Conservation (phyloP, 2,113 vertebrate genomes). For the Plecotus auritus region DNA sequence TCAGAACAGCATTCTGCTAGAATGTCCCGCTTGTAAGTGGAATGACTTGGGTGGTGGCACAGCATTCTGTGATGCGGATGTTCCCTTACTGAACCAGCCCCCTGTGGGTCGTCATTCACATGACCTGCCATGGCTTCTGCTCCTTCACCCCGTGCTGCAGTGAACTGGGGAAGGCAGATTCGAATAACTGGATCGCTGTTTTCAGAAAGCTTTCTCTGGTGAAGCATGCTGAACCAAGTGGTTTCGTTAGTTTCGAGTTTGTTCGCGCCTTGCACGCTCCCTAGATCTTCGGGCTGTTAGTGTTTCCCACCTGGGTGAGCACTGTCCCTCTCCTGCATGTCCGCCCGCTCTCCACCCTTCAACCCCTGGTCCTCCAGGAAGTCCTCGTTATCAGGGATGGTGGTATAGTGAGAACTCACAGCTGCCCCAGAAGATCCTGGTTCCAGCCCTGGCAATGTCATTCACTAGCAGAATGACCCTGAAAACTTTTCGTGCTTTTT, state of each 20-base stretch:
- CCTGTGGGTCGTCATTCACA: background rate
- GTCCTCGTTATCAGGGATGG: no score
- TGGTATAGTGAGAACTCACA: fast-evolving
- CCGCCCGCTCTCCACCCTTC: background rate
- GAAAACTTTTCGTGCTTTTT: background rate
- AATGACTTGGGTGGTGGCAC: background rate
- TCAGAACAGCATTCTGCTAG: background rate
- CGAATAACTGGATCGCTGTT: background rate
- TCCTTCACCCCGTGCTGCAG: background rate
- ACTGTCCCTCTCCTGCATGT: background rate
- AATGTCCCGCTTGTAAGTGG: background rate
- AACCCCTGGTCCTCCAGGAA: background rate
- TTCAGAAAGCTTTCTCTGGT: background rate
- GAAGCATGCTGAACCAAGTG: background rate
- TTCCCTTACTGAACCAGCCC: background rate
- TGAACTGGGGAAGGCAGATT: background rate
- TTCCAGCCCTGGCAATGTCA: background rate
- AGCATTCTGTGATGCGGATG: background rate
- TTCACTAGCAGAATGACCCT: background rate
- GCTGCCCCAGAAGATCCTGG: background rate
- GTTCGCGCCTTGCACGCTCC: fast-evolving
- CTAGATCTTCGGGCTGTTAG: background rate
- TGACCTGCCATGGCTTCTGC: background rate
- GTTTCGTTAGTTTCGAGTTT: background rate
- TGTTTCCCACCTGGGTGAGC: background rate